Base-by-base conservation (phyloP, 2,113 vertebrate genomes). In the Anolis sagrei region DNA sequence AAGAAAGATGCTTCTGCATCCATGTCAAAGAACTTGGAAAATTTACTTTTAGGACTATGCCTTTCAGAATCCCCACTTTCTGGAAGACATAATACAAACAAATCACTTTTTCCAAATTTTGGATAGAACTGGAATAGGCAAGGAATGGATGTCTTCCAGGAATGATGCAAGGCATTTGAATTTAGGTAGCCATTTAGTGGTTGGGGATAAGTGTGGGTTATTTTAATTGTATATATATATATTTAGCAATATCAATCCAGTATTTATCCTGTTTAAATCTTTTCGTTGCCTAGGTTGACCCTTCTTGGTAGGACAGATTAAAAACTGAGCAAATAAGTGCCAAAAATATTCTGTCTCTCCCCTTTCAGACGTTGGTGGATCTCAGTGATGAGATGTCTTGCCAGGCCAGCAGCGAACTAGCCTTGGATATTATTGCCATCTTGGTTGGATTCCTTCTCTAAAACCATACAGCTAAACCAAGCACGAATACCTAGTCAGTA, bases 181-280 rank as follows among this genome's bases (percentile, higher is more conserved):
- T 74, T 73, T 49, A 73, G 70, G 36, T 69, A 79, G 69, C 29
- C 19, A 61, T 79, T 79, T 85, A 85, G 83, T 79, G 84, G 84
- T 80, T 79, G 7, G 39, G 72, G 76, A 39, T 79, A 86, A 79
- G 36, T 79, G 58, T 32, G 36, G 76, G 84, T 54, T 78, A 61
- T 49, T 48, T 74, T 74, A 74, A 23, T 48, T 74, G 69, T 74
- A 64, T 79, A 34, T 86, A 69, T 74, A 75, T 74, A n/a, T n/a
- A n/a, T 73, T 73, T 80, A 66, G 58, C 58, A 74, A 34, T 80
- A 73, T 74, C 51, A 19, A 13, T 74, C 48, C 8, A 86, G 39
- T 54, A 51, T 74, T 29, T 39, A 51, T 75, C 13, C 36, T 80
- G 36, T 74, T 86, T 74, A 79, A 48, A 86, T 51, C 11, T 80